Evolutionary conservation across 2,113 vertebrate genomes (phyloP), one percentile per base, ranked within the genome.

Genomic region (Pachycephala philippinensis): DNA sequence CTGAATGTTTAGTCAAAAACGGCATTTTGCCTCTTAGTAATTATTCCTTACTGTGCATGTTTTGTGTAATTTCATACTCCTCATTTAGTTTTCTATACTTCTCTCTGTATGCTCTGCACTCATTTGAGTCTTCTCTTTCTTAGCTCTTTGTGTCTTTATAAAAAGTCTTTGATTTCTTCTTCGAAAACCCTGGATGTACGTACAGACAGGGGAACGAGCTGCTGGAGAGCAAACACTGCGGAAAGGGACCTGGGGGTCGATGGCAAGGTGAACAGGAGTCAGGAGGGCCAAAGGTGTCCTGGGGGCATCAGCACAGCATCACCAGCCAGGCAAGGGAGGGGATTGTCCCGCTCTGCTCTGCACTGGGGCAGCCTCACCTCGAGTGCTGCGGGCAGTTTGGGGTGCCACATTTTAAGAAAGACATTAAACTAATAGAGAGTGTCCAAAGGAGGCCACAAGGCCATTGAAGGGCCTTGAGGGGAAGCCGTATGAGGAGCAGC

Each of bases 401-500:
- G 20, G 45, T 27, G 13, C 7, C 31, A 24, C 11, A n/a, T 4
- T 24, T 0, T 20, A 10, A 52, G 1, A 15, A 27, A 50, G 27
- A 24, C 3, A 17, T 19, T 2, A 2, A 74, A 7, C 7, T 66
- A 3, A 37, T 39, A 9, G 18, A 28, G 33, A 39, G 13, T 9
- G 9, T 53, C 14, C 28, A 15, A 30, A 60, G 39, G 31, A 65
- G 19, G 19, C 19, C 24, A 8, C 1, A 3, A 44, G 4, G 5
- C 28, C 3, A 8, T 2, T n/a, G 45, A 30, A n/a, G 60, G 39
- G 3, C n/a, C 7, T 21, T 7, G 60, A 52, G 28, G 28, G 3
- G 23, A 66, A n/a, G 12, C 9, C 0, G 0, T 23, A 0, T 33
- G 37, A 65, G 42, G 37, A 17, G 18, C 0, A 0, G 1, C 52